These are phyloP conservation scores for Propithecus deckenii DNA, from an alignment of 2,797 vertebrate species.

Conservation along the genomic window DNA sequence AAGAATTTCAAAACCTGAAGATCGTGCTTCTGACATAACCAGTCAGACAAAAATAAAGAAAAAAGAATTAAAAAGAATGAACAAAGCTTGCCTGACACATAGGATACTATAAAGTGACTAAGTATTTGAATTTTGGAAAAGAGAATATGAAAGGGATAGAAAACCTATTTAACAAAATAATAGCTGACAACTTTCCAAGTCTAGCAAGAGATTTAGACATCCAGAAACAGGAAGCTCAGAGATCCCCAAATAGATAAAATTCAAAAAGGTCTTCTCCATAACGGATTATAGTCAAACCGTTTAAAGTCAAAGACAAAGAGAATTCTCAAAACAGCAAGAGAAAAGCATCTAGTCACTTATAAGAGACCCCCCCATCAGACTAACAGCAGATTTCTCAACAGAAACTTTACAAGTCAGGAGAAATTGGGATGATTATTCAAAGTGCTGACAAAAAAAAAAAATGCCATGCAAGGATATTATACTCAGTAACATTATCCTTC, in stretches of 20 bases:
- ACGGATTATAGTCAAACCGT: neutral
- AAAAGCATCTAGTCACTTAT: neutral
- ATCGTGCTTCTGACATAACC: neutral
- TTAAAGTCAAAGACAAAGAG: neutral
- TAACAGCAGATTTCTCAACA: neutral
- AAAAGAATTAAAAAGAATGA: neutral
- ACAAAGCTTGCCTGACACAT: neutral
- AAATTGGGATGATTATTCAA: neutral
- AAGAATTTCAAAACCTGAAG: neutral
- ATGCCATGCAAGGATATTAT: neutral
- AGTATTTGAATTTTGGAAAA: neutral
- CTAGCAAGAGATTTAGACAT: neutral
- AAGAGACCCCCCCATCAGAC: neutral
- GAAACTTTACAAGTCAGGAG: neutral
- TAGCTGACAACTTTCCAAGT: neutral
- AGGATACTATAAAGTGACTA: neutral
- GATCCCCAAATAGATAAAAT: neutral
- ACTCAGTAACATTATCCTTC: neutral
- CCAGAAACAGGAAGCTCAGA: neutral
- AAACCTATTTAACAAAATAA: neutral
- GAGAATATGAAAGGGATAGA: neutral
- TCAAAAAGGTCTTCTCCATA: neutral
- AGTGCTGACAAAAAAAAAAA: neutral
- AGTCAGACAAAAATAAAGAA: neutral
- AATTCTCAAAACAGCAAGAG: neutral